Evolutionary conservation across 2,888 invertebrate genomes (phyloP).

Genomic region (Emesis russula): DNA sequence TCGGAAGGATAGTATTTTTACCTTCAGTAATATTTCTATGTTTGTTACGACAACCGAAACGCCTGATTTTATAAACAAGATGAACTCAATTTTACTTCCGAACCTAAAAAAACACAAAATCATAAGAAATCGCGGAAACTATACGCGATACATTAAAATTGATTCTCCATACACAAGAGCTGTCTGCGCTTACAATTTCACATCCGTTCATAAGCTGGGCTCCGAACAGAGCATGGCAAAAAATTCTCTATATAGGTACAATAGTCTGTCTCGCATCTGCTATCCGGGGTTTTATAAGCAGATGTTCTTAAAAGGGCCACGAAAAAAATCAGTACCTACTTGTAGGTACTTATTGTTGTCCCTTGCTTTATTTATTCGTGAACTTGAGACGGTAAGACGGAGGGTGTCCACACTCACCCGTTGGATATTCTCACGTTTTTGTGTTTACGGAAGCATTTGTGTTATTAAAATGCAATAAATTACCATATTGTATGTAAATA

Average conservation of each 20-base stretch:
- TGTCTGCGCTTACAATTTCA: conserved; percentile 68
- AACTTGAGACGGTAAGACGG: conserved; percentile 92
- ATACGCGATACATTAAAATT: conserved; percentile 92
- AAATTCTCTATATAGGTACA: conserved; percentile 90
- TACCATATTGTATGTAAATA: neutral
- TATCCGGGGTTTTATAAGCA: conserved; percentile 92
- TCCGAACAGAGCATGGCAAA: conserved; percentile 88
- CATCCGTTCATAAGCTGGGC: conserved; percentile 75
- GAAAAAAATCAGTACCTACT: conserved; percentile 93
- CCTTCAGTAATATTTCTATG: neutral
- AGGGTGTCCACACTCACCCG: conserved; percentile 86
- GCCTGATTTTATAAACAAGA: neutral
- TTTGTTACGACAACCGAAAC: neutral
- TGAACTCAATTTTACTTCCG: conserved; percentile 78
- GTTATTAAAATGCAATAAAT: neutral
- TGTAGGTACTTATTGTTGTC: conserved; percentile 88
- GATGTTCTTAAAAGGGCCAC: conserved; percentile 91
- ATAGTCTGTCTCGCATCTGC: conserved; percentile 93
- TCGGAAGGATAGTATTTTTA: too few species aligned
- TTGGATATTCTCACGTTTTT: conserved; percentile 81
- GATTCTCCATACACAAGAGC: conserved; percentile 89
- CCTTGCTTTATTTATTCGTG: conserved; percentile 91
- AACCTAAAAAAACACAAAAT: conserved; percentile 87
- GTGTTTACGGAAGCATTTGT: conserved; percentile 39
- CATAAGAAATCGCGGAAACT: conserved; percentile 90